A percentile compares a stretch with the other conserved stretches of the same genome.
Conservation (phyloP, 2,797 vertebrate species). For the Sciaenops ocellatus region DNA sequence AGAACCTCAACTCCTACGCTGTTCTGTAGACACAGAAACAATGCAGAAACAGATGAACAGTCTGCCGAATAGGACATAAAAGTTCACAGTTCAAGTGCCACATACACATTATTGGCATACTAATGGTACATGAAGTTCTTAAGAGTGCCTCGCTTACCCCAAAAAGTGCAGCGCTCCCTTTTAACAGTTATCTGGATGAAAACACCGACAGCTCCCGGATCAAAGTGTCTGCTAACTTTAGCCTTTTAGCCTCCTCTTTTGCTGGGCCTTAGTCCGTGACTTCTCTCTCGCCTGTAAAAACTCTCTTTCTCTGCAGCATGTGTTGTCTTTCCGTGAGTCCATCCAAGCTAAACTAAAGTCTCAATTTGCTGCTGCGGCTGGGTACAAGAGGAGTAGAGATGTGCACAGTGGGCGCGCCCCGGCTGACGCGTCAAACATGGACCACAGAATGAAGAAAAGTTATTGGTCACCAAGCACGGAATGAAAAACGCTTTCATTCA, state of each 20-base stretch:
- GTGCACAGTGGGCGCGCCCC: slow-evolving; percentile 69
- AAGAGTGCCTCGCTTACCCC: slow-evolving; percentile 48
- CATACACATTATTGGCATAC: slow-evolving; percentile 33
- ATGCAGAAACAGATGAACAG: background rate
- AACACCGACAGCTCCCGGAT: slow-evolving; percentile 13
- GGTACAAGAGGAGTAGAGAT: slow-evolving; percentile 12
- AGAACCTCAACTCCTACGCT: background rate
- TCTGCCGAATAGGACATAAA: background rate
- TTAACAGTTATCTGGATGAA: background rate
- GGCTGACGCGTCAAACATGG: slow-evolving; percentile 67
- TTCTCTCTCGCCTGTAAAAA: slow-evolving; percentile 1
- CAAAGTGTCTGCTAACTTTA: background rate
- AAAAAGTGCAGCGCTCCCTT: slow-evolving; percentile 21
- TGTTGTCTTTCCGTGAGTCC: slow-evolving; percentile 50
- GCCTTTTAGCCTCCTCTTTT: slow-evolving; percentile 19
- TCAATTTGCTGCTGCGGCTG: background rate
- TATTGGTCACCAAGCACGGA: slow-evolving; percentile 63
- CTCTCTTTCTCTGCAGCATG: slow-evolving; percentile 25
- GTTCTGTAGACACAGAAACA: background rate
- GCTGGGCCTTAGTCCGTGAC: slow-evolving; percentile 8
- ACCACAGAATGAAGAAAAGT: slow-evolving; percentile 53
- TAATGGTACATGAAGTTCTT: background rate
- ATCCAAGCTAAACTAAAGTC: slow-evolving; percentile 52
- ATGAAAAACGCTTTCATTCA: slow-evolving; percentile 75
- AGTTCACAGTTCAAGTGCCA: slow-evolving; percentile 14